A percentile compares a stretch with the other conserved stretches of the same genome.
Conservation (phyloP, 1,140 invertebrate genomes). For the Drosophila varians region DNA sequence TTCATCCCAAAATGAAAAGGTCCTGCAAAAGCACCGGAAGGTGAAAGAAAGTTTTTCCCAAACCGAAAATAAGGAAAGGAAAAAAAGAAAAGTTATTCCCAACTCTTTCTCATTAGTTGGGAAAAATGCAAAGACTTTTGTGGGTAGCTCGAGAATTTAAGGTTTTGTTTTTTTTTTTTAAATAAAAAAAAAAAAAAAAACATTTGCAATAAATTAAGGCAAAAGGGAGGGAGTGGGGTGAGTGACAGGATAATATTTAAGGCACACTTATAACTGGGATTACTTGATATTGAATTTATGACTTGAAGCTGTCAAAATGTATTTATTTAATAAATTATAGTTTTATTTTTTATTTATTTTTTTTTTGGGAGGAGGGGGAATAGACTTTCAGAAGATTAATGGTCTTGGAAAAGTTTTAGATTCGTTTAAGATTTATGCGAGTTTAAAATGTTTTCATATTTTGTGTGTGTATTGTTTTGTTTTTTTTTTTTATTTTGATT, state of each 20-base stretch:
- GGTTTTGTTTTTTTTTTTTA: no score
- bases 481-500: background rate
- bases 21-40: background rate
- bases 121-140: background rate
- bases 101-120: background rate
- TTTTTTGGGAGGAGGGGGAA: no score
- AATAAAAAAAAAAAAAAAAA: no score
- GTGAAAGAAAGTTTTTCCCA: background rate
- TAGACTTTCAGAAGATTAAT: background rate
- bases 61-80: background rate
- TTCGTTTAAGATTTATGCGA: no score
- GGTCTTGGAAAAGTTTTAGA: background rate
- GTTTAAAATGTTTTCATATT: no score
- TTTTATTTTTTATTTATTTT: no score
- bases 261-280: no score
- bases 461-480: no score
- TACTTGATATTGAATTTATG: background rate
- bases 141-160: background rate
- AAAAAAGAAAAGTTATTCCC: background rate
- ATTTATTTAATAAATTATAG: background rate
- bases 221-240: background rate
- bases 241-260: background rate
- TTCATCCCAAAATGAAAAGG: conserved; percentile 17
- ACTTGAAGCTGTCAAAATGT: background rate
- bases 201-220: background rate